These are phyloP conservation scores for Pristis pectinata DNA, from an alignment of 2,797 vertebrate species.

Conservation along the genomic window DNA sequence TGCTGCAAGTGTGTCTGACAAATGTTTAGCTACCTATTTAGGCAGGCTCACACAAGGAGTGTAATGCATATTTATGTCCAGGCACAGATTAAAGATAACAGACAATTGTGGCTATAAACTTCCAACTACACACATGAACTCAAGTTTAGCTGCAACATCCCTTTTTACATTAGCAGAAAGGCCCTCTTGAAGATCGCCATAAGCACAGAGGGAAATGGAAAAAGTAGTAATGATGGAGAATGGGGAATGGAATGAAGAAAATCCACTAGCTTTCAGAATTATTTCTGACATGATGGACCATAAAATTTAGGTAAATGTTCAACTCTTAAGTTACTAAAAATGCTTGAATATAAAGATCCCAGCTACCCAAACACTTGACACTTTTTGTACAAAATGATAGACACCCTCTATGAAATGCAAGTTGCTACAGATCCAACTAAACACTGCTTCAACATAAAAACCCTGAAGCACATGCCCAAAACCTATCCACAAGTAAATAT, in stretches of 20 bases:
- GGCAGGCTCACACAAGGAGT: constrained; percentile 97
- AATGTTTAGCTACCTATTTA: constrained; percentile 98
- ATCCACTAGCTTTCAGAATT: neutral
- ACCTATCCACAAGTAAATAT: neutral
- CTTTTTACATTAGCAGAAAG: constrained; percentile 80
- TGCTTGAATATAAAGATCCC: neutral
- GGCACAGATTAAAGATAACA: constrained; percentile 86
- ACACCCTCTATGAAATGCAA: neutral
- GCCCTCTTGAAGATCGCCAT: constrained; percentile 77
- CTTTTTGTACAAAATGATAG: neutral
- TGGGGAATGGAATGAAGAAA: neutral
- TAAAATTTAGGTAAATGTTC: neutral
- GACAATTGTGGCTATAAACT: constrained; percentile 85
- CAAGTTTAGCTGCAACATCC: constrained; percentile 91
- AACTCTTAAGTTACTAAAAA: neutral
- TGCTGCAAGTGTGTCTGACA: constrained; percentile 92
- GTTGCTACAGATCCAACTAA: neutral
- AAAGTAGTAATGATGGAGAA: neutral
- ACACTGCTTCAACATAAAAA: neutral
- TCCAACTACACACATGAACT: constrained; percentile 85
- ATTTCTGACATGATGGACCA: neutral
- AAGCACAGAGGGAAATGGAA: constrained; percentile 48
- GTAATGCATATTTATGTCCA: constrained; percentile 58
- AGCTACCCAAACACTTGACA: neutral
- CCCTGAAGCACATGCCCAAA: neutral